Evolutionary conservation across 2,888 invertebrate species (phyloP).

Genomic region (Julus scandinavius): DNA sequence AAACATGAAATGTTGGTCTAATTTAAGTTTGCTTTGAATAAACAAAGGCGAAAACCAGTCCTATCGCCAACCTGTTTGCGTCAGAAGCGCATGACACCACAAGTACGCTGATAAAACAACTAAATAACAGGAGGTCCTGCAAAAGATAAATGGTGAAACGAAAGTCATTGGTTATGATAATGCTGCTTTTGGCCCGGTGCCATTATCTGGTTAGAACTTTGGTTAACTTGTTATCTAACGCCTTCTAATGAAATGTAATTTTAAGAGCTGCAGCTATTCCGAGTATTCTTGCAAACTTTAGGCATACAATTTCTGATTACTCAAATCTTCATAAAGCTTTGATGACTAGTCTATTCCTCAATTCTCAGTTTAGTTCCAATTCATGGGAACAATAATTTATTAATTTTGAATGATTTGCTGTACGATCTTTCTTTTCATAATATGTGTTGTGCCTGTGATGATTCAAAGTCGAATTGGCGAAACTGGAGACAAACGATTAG

Average conservation of each 20-base stretch:
- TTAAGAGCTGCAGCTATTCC: neutral
- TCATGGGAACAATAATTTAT: neutral
- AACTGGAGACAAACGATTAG: neutral
- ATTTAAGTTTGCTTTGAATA: slow-evolving; percentile 19
- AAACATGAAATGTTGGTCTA: slow-evolving; percentile 2
- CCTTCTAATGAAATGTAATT: neutral
- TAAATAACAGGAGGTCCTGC: slow-evolving; percentile 13
- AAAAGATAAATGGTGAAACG: neutral
- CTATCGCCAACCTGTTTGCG: slow-evolving; percentile 29
- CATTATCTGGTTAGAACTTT: neutral
- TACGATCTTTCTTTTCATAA: neutral
- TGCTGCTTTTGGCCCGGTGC: neutral
- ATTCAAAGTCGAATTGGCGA: slow-evolving; percentile 3
- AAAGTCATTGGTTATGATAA: neutral
- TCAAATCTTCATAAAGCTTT: neutral
- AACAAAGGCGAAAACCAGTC: slow-evolving; percentile 15
- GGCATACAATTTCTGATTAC: neutral
- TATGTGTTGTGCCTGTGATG: neutral
- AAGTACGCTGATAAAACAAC: neutral
- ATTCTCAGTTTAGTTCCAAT: too few relatives aligned
- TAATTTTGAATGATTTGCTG: too few relatives aligned
- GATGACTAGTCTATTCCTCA: too few relatives aligned
- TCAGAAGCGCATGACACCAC: slow-evolving; percentile 33
- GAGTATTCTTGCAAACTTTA: neutral
- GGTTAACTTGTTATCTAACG: neutral